Percentiles rank a stretch among this genome's conserved stretches.
Conservation (phyloP, 1,140 invertebrate species). For the Papilio machaon region DNA sequence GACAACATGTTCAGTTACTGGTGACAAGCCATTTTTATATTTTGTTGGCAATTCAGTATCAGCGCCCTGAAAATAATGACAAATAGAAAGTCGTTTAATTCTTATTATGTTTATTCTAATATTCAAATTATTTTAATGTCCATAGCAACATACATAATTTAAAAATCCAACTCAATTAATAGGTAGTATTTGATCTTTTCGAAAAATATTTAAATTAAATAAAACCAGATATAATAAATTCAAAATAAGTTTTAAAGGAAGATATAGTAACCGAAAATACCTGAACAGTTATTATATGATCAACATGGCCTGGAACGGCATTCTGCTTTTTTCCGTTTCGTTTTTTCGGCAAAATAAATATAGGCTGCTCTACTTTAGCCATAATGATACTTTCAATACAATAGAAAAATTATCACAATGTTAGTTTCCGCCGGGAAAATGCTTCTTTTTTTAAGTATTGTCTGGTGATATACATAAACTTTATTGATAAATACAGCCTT, state of each 20-base stretch:
- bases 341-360: slow-evolving; percentile 84
- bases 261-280: slow-evolving; percentile 54
- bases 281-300: slow-evolving; percentile 84
- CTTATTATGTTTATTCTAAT: background rate
- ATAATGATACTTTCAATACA: slow-evolving; percentile 47
- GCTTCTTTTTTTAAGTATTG: background rate
- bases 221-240: too few species aligned
- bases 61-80: slow-evolving; percentile 59
- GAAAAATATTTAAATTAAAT: too few species aligned
- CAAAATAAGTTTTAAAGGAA: background rate
- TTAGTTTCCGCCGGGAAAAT: background rate
- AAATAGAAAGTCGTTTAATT: slow-evolving; percentile 2
- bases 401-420: background rate
- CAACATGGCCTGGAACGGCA: slow-evolving; percentile 81
- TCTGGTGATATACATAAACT: background rate
- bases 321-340: slow-evolving; percentile 82
- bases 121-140: too few species aligned
- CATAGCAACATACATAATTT: too few species aligned
- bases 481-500: background rate
- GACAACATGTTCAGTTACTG: slow-evolving; percentile 75
- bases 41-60: slow-evolving; percentile 72
- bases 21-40: slow-evolving; percentile 76
- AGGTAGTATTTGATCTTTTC: background rate
- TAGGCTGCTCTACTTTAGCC: slow-evolving; percentile 82
- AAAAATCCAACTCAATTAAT: background rate